Conservation (phyloP, 2,113 vertebrate species). For the Opisthocomus hoazin region DNA sequence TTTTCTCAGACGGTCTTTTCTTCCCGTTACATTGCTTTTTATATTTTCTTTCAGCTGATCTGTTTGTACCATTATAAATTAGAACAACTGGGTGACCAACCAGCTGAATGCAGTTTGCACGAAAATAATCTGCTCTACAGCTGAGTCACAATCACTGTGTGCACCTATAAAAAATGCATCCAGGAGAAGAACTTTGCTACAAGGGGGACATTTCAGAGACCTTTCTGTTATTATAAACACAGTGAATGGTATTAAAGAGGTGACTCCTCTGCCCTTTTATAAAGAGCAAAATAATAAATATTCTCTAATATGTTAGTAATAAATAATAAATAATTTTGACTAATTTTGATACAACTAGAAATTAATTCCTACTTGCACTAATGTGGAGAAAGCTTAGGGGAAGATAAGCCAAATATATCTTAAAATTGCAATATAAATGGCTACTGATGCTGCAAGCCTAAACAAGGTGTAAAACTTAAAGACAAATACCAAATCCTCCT, state of each 20-base stretch:
- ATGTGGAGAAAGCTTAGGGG: neutral
- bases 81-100: neutral
- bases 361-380: neutral
- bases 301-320: neutral
- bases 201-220: neutral
- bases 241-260: neutral
- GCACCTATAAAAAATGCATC: neutral
- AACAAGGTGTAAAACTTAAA: neutral
- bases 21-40: neutral
- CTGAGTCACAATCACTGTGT: neutral
- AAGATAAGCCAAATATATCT: neutral
- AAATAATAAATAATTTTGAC: neutral
- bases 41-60: neutral
- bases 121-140: neutral
- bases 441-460: neutral
- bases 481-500: neutral
- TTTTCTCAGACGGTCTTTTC: neutral
- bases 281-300: neutral
- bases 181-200: neutral
- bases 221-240: neutral
- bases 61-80: neutral
- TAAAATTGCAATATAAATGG: neutral
- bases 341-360: neutral
- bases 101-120: neutral
- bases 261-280: neutral